Conservation (phyloP, 23 tunicate genomes). For the Ascidia mentula region DNA sequence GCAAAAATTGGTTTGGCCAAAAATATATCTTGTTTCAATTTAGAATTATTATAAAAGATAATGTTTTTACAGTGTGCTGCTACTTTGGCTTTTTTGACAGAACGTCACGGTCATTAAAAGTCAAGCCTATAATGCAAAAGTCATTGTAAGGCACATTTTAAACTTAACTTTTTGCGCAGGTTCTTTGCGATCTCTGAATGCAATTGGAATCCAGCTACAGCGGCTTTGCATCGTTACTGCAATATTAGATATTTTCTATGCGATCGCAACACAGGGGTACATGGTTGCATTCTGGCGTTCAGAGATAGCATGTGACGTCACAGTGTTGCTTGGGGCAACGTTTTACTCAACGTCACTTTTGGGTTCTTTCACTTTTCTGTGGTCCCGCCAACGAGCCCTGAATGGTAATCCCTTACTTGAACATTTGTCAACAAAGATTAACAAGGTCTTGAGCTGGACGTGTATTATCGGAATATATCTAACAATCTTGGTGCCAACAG, state of each 20-base stretch:
- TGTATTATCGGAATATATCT: not conserved
- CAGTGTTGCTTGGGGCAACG: not conserved
- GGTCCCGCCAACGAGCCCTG: conserved; percentile 3
- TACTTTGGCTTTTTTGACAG: too few relatives aligned
- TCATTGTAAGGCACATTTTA: too few relatives aligned
- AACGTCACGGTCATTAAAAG: too few relatives aligned
- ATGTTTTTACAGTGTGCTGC: too few relatives aligned
- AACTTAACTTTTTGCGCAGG: not conserved
- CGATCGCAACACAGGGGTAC: not conserved
- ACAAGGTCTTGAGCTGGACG: not conserved
- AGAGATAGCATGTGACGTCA: not conserved
- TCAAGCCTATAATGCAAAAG: too few relatives aligned
- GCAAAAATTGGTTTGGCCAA: too few relatives aligned
- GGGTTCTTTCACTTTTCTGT: not conserved
- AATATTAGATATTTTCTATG: not conserved
- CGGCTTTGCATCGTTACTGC: not conserved
- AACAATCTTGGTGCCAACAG: not conserved
- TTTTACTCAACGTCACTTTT: not conserved
- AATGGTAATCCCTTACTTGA: not conserved
- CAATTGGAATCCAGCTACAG: not conserved
- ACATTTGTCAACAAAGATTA: not conserved
- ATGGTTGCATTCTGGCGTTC: not conserved
- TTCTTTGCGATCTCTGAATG: not conserved
- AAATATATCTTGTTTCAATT: too few relatives aligned
- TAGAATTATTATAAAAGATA: too few relatives aligned